Base-by-base conservation (phyloP, 2,888 invertebrate species). In the Watsonalla cultraria region DNA sequence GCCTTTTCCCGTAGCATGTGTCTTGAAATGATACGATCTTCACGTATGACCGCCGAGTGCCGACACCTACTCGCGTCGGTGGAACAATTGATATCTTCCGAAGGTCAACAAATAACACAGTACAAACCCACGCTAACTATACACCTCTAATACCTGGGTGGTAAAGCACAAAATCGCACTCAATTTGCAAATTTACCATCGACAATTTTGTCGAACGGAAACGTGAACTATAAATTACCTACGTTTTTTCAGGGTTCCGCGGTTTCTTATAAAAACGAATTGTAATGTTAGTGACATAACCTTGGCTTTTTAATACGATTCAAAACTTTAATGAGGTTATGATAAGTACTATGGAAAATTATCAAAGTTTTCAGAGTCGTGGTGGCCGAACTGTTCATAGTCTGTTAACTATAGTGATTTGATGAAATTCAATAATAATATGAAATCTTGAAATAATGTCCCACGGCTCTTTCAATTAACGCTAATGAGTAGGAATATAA, bases 71-170 rank as follows among this genome's bases (percentile, higher is more conserved):
- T 24, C 60, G 42, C 42, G 37, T 37, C 49, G 66, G 72, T 72
- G 75, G 69, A 73, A 84, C 87, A 87, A 89, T 88, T 89, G 88
- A 87, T 88, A 87, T 83, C 77, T 84, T 79, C 82, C 86, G 88
- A 88, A 88, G 89, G 88, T 84, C 86, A 77, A 74, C 78, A 82
- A 85, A 85, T 86, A 85, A 80, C 80, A 82, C 68, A 74, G 74
- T 65, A 24, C 8, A 46, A 56, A 11, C 53, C 49, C 47, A 50
- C n/a, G 42, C 42, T 42, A 45, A 45, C n/a, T 15, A 50, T 47
- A 51, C 45, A 51, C 49, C 46, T 46, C 49, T 56, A 51, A 53
- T 53, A 49, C 56, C 9, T 48, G 15, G 35, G 42, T n/a, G 8
- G 15, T 54, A 54, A 49, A 52, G 55, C 54, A 50, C 52, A 54